Evolutionary conservation across 2,113 vertebrate species (phyloP), one percentile per base, ranked within the genome.

Genomic region (Lycaon pictus): DNA sequence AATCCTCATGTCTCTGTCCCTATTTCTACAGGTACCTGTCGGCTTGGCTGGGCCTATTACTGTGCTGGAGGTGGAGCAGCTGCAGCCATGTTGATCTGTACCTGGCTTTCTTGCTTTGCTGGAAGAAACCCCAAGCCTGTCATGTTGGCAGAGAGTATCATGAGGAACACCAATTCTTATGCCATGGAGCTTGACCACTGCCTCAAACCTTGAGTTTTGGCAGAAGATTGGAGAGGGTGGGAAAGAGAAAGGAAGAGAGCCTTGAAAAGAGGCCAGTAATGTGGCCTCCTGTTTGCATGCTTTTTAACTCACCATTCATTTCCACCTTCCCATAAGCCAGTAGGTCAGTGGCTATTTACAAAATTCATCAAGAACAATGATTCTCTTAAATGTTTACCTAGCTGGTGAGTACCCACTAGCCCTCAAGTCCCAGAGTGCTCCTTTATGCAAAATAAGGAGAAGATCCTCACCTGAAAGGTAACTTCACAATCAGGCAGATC

Each of bases 41-140:
- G 62, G 53, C 97, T 98, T 80, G 98, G 98, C 60, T 98, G 98
- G 98, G 98, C 98, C 15, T 98, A 98, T 87, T 98, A 98, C 85
- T 98, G 98, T 81, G 98, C 98, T 82, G 98, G 98, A 89, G 97
- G 97, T n/a, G 98, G 97, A 55, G 98, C 98, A 23, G 98, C 98
- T 25, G 96, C 88, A n/a, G 94, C 98, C 65, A 98, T 98, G 97
- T 90, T 98, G 84, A 98, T 98, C 77, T 98, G 98, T 29, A 98
- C 97, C 23, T 98, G 98, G 98, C 95, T 98, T 9, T 98, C 98
- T 37, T 98, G 98, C 82, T 98, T 98, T 97, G 98, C 98, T 76
- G 98, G 97, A 97, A 98, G 97, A 97, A 97, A 96, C 6, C 94
- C 90, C 60, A 98, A 98, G 85, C 97, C 98, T 69, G 76, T 96